These are phyloP conservation scores for Habropoda laboriosa DNA, from an alignment of 1,140 invertebrate genomes.

Conservation along the genomic window DNA sequence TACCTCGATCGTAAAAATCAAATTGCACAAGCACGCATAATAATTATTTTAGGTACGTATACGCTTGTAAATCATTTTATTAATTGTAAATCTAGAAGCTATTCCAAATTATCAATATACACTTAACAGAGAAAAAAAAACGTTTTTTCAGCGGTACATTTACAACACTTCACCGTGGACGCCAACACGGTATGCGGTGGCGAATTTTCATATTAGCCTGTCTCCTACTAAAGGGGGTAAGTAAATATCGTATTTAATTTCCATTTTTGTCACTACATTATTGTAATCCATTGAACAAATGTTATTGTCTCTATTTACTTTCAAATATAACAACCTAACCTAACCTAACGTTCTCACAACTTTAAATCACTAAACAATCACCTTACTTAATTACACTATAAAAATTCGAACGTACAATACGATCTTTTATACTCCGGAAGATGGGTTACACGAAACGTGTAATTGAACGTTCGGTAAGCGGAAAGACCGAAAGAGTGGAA, in stretches of 20 bases:
- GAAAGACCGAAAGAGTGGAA: not conserved
- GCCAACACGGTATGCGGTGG: slow-evolving; percentile 80
- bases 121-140: not conserved
- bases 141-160: slow-evolving; percentile 48
- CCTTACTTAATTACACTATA: no score
- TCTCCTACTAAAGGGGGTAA: slow-evolving; percentile 81
- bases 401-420: no score
- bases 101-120: no score
- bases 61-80: no score
- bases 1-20: not conserved
- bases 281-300: no score
- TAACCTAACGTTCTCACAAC: no score
- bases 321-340: no score
- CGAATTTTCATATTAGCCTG: slow-evolving; percentile 78
- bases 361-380: no score
- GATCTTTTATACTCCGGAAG: not conserved
- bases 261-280: not conserved
- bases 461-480: not conserved
- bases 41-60: no score
- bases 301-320: no score
- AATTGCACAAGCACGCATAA: no score
- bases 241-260: slow-evolving; percentile 58
- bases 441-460: not conserved
- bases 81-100: no score
- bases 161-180: slow-evolving; percentile 70